phyloP scores from a whole-genome alignment of 2,113 vertebrate genomes.

The Danionella cerebrum region DNA sequence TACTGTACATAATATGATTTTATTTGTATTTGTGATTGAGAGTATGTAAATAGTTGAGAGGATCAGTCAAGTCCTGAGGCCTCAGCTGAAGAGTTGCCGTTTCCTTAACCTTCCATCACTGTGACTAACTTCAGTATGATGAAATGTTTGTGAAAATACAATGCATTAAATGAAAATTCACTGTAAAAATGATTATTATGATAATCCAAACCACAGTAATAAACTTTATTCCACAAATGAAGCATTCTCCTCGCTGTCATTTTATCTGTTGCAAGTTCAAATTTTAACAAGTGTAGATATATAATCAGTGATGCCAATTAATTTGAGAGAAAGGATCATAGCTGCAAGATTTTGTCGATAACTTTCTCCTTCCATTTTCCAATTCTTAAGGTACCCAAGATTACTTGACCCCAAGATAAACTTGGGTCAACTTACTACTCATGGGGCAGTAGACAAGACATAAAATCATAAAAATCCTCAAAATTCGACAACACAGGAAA shows the following conservation, averaged over 20 bases:
- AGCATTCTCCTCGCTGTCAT: conserved; percentile 35
- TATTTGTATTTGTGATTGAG: conserved; percentile 24
- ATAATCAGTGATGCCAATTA: too few species aligned
- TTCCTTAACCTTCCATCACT: conserved; percentile 65
- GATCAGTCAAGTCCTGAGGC: conserved; percentile 19
- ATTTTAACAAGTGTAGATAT: too few species aligned
- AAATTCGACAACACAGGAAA: too few species aligned
- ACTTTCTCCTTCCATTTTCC: too few species aligned
- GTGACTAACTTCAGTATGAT: conserved; percentile 63
- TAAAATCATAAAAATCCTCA: too few species aligned
- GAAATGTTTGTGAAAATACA: conserved; percentile 65
- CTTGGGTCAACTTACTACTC: too few species aligned
- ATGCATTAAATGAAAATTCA: conserved; percentile 58
- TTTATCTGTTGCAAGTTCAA: neutral
- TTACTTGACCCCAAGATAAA: too few species aligned
- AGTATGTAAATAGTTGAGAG: neutral
- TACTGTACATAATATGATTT: conserved; percentile 12
- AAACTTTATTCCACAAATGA: conserved; percentile 64
- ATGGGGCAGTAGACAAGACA: too few species aligned
- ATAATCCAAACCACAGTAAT: conserved; percentile 64
- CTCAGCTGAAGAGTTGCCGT: conserved; percentile 45
- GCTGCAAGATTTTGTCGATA: too few species aligned
- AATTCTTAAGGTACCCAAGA: too few species aligned
- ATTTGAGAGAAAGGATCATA: too few species aligned
- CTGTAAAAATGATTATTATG: conserved; percentile 60